Evolutionary conservation across 2,888 invertebrate genomes (phyloP), one percentile per base, ranked within the genome.

Genomic region (Thereva nobilitata): DNA sequence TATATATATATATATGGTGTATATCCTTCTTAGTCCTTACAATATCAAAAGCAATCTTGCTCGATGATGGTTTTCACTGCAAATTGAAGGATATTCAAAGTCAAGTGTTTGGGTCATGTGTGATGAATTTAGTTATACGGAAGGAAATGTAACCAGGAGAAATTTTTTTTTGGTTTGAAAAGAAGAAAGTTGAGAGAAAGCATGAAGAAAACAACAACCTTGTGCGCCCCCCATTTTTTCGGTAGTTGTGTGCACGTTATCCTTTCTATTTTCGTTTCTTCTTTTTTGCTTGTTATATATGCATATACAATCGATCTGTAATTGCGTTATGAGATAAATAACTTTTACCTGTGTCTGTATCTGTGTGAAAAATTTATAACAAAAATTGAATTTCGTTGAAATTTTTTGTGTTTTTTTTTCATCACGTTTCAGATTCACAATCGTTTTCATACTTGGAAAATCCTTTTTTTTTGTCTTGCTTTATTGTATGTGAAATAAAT

Each of bases 41-140:
- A 61, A 50, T 50, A 34, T 50, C 61, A 61, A 47, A 7, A 61
- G 61, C 61, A 61, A 50, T 61, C 49, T 50, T 61, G 50, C 50
- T 61, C 12, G 61, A 40, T 61, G 61, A 61, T 61, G 61, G 61
- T 50, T 61, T 61, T 61, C 50, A 61, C 49, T 61, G 61, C 50
- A 49, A 61, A 61, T 61, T 41, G 61, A 61, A 61, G 61, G 61
- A 59, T 61, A 61, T 61, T 61, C 50, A 40, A 50, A 35, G 50
- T 61, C 50, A 61, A 61, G 61, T 61, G 61, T 35, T 61, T 38
- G 50, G 38, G n/a, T 10, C 23, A 23, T 23, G 38, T 53, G 53
- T 37, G 53, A 53, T 53, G 38, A 53, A 53, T 37, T 44, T 44
- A 9, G n/a, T 44, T 23, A 23, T 23, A 23, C 23, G 23, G 23